Base-by-base conservation (phyloP, 2,888 invertebrate genomes). In the Calameuta idolon region DNA sequence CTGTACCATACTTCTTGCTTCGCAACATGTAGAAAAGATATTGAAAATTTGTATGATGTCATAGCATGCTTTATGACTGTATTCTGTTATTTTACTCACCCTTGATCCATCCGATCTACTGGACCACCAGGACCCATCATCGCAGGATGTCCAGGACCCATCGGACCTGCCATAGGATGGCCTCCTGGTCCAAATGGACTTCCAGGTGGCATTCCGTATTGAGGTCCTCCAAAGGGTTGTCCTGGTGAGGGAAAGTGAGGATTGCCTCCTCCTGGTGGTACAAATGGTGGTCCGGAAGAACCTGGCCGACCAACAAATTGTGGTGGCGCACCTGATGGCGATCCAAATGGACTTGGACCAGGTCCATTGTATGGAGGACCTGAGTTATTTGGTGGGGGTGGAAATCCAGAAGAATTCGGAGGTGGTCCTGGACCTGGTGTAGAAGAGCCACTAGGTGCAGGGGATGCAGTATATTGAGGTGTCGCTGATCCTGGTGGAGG, bases 391-490 rank as follows among this genome's bases (percentile, higher is more conserved):
- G 90, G 91, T 30, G 90, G 90, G 11, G 89, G 88, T 75, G 91
- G 90, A 75, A 91, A 91, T 12, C 92, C 92, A 34, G 91, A 92
- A 15, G 93, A 92, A 85, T 93, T 92, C 23, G 94, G 94, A 71
- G 93, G 94, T 76, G 94, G 92, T 77, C 94, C 94, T 34, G 95
- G 96, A 80, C 96, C 97, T 12, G 97, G 97, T 69, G 97, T 96
- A 85, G 97, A 97, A 75, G 95, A 94, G 88, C 95, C 97, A 88
- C 94, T 97, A 85, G 96, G 97, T 88, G 95, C 96, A 87, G 97
- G 97, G 83, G 97, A 97, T 88, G 97, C 96, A 87, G 96, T 96
- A 92, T 96, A 97, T 93, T 95, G 97, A 87, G 95, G 97, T 89
- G 94, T 97, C 91, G 93, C 96, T 89, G 94, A 96, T 89, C 94